These are phyloP conservation scores for Valencia hispanica DNA, from an alignment of 2,797 vertebrate species.

Conservation along the genomic window DNA sequence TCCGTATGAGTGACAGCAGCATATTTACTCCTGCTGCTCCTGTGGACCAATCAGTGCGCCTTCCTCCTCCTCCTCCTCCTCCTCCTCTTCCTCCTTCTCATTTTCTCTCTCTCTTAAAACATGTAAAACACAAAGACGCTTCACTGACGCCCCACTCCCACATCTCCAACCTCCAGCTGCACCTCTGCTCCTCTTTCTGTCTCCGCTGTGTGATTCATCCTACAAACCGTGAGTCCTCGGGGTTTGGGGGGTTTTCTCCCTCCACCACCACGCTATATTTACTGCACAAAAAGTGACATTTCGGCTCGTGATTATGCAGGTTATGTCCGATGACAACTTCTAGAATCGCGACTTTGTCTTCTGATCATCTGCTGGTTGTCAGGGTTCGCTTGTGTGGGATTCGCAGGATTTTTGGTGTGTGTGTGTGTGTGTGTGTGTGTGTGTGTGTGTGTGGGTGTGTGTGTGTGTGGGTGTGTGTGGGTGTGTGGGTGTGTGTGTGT, in stretches of 20 bases:
- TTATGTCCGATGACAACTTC: neutral
- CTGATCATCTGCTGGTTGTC: neutral
- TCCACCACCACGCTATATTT: neutral
- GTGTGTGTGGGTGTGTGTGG: neutral
- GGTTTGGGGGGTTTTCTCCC: neutral
- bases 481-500: neutral
- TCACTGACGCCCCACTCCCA: constrained; percentile 15
- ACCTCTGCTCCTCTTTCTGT: constrained; percentile 22
- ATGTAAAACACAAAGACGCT: constrained; percentile 29
- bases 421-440: neutral
- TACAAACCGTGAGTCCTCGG: constrained; percentile 49
- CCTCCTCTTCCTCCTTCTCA: neutral
- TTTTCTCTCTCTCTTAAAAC: too few relatives aligned
- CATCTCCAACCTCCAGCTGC: constrained; percentile 43
- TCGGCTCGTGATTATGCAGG: neutral
- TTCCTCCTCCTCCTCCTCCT: constrained; percentile 10
- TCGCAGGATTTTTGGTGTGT: neutral
- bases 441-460: too few relatives aligned
- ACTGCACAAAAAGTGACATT: neutral
- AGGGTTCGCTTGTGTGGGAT: neutral
- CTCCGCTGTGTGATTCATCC: constrained; percentile 36
- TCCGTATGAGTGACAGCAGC: constrained; percentile 5
- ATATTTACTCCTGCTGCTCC: constrained; percentile 19
- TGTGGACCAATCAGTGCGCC: constrained; percentile 53
- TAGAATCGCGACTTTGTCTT: neutral